Evolutionary conservation across 2,797 vertebrate genomes (phyloP).

Genomic region (Masticophis lateralis): DNA sequence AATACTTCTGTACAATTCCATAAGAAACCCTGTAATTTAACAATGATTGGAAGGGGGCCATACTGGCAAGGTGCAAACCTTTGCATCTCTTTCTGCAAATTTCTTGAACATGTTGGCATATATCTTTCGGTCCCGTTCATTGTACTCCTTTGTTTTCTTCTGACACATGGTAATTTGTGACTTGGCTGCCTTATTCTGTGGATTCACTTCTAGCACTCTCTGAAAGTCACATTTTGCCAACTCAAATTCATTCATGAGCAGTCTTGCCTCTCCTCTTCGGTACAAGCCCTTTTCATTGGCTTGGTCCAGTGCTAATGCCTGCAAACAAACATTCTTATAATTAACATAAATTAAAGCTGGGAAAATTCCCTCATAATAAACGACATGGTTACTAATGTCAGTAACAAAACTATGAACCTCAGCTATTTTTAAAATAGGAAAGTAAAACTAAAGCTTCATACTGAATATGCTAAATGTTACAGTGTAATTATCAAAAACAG

Average conservation of each 20-base stretch:
- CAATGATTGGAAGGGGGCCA: rapidly evolving
- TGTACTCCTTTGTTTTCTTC: conserved; percentile 87
- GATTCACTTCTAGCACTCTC: conserved; percentile 86
- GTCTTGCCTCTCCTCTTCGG: conserved; percentile 85
- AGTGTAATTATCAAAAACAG: neutral
- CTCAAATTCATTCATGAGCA: conserved; percentile 88
- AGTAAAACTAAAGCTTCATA: neutral
- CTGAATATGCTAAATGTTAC: neutral
- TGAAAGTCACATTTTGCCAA: conserved; percentile 87
- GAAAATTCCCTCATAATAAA: neutral
- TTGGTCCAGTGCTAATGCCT: conserved; percentile 88
- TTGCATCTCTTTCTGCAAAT: conserved; percentile 90
- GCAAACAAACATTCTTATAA: conserved; percentile 23
- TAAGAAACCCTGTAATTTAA: neutral
- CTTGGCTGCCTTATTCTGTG: conserved; percentile 86
- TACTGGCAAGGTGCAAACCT: conserved; percentile 71
- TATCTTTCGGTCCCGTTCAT: conserved; percentile 87
- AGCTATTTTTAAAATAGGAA: neutral
- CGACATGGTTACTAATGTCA: neutral
- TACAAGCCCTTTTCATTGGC: conserved; percentile 93
- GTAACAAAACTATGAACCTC: neutral
- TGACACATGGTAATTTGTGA: conserved; percentile 86
- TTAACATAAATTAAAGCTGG: conserved; percentile 36
- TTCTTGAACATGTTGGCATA: conserved; percentile 98
- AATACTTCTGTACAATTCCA: rapidly evolving